A percentile compares a stretch with the other conserved stretches of the same genome.
Conservation (phyloP, 1,140 invertebrate species). For the Thalassaphorura encarpata region DNA sequence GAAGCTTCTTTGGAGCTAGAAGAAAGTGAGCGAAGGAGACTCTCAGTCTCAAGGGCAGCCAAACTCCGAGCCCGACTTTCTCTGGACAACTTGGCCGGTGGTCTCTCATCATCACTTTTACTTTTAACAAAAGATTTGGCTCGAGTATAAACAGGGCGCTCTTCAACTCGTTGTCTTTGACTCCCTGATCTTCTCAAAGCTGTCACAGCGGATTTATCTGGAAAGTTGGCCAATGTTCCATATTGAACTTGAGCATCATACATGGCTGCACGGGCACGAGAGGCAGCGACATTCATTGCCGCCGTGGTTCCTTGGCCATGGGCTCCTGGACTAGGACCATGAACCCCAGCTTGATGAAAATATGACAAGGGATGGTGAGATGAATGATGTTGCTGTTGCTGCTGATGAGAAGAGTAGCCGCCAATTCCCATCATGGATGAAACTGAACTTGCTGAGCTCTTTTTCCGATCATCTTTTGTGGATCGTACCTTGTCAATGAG, state of each 20-base stretch:
- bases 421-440: not conserved
- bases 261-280: conserved; percentile 17
- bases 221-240: conserved; percentile 8
- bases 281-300: conserved; percentile 3
- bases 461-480: conserved; percentile 29
- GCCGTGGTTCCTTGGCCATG: not conserved
- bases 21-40: conserved; percentile 23
- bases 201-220: conserved; percentile 24
- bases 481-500: conserved; percentile 43
- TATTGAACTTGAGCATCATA: conserved; percentile 31
- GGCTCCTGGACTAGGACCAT: not conserved
- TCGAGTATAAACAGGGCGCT: conserved; percentile 24
- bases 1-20: conserved; percentile 28
- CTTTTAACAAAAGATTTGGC: conserved; percentile 32
- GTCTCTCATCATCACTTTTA: conserved; percentile 31
- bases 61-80: conserved; percentile 30
- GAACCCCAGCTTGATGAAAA: not conserved
- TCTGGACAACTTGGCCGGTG: conserved; percentile 29
- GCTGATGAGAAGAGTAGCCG: not conserved
- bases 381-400: conserved; percentile 19
- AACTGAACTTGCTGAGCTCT: conserved; percentile 22
- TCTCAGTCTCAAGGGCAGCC: conserved; percentile 28
- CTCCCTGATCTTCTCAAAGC: conserved; percentile 16
- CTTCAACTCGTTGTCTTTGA: not conserved
- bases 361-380: conserved; percentile 8